These are phyloP conservation scores for Synanceia verrucosa DNA, from an alignment of 2,797 vertebrate genomes.

Conservation along the genomic window DNA sequence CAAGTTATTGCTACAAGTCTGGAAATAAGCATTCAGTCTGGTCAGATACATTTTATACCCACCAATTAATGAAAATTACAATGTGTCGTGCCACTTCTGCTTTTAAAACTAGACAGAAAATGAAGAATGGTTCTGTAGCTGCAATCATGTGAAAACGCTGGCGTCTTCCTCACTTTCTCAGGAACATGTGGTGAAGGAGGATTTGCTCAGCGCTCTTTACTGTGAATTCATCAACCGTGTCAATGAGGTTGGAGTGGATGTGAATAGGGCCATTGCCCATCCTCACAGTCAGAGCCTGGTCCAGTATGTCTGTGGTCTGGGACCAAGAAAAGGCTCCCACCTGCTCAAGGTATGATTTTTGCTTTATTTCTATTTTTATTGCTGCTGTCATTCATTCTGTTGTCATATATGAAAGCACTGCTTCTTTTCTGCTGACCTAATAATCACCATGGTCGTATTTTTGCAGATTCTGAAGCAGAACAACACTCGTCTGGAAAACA, in stretches of 20 bases:
- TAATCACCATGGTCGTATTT: neutral
- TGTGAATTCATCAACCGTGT: constrained; percentile 99
- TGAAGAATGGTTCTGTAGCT: neutral
- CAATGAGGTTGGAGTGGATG: constrained; percentile 98
- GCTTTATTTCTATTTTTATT: no score
- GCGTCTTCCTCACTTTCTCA: constrained; percentile 52
- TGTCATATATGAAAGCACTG: neutral
- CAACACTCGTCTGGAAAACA: constrained; percentile 97
- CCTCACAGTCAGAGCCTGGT: constrained; percentile 97
- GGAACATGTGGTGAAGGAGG: constrained; percentile 98
- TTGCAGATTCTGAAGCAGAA: constrained; percentile 97
- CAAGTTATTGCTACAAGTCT: no score
- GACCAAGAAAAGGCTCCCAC: constrained; percentile 95
- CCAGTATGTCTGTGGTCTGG: constrained; percentile 96
- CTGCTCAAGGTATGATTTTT: constrained; percentile 91
- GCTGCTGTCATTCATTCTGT: neutral
- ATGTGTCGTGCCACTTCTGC: neutral
- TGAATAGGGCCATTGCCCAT: constrained; percentile 95
- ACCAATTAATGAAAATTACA: neutral
- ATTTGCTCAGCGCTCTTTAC: constrained; percentile 92
- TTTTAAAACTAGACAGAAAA: neutral
- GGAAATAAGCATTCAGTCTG: neutral
- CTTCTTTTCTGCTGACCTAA: neutral
- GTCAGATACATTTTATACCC: neutral
- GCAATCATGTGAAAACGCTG: neutral